These are phyloP conservation scores for Platycheirus rosarum DNA, from an alignment of 2,888 invertebrate species.

Conservation along the genomic window DNA sequence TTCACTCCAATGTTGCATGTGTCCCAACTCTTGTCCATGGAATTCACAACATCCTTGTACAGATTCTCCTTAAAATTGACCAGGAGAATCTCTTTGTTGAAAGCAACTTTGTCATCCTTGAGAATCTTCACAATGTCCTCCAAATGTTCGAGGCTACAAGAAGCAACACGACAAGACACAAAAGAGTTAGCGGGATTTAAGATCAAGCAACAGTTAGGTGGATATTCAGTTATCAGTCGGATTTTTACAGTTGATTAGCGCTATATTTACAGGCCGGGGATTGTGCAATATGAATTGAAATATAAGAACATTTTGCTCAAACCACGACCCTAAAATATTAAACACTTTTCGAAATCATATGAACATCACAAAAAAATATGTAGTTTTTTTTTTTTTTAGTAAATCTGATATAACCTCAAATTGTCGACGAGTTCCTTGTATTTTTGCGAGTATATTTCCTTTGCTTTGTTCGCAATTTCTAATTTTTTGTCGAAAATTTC, in stretches of 20 bases:
- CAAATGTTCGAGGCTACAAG: slow-evolving; percentile 70
- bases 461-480: slow-evolving; percentile 64
- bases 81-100: slow-evolving; percentile 69
- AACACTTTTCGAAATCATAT: slow-evolving; percentile 14
- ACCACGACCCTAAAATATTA: slow-evolving; percentile 77
- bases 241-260: slow-evolving; percentile 69
- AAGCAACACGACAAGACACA: slow-evolving; percentile 35
- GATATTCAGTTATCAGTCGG: slow-evolving; percentile 10
- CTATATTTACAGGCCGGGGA: slow-evolving; percentile 79
- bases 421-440: slow-evolving; percentile 75
- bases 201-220: slow-evolving; percentile 30
- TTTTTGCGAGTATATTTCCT: slow-evolving; percentile 71
- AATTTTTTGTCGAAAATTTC: slow-evolving; percentile 36
- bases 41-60: slow-evolving; percentile 55
- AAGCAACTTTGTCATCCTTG: slow-evolving; percentile 70
- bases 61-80: slow-evolving; percentile 72
- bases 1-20: slow-evolving; percentile 72
- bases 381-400: slow-evolving; percentile 6
- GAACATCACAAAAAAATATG: neutral
- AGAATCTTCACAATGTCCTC: slow-evolving; percentile 75
- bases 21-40: slow-evolving; percentile 75
- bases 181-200: neutral
- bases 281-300: slow-evolving; percentile 78
- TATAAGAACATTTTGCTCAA: slow-evolving; percentile 76
- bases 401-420: slow-evolving; percentile 76